Evolutionary conservation across 2,888 invertebrate genomes (phyloP), one percentile per base, ranked within the genome.

Genomic region (Pemphredon lugubris): DNA sequence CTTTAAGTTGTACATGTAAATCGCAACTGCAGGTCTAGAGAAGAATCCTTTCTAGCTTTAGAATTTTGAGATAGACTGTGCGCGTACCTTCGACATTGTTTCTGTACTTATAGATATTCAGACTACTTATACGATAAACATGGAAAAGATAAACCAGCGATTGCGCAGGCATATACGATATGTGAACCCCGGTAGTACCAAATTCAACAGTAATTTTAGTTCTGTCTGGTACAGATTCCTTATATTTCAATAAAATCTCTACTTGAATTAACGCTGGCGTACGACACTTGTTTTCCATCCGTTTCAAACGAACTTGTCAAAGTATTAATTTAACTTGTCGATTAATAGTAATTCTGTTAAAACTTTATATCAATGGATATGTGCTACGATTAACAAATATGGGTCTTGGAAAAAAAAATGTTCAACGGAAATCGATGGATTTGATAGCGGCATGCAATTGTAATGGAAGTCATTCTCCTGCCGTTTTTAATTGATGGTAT

Each of bases 141-240:
- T 75, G 78, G 79, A n/a, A 73, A 77, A 72, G 70, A 80, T 72
- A 80, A 80, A 65, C 75, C 82, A 84, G 82, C 83, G 82, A 68
- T 65, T 83, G 84, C 74, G 83, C 83, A 85, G 84, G 84, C 82
- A 86, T 87, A 86, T 84, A 84, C 85, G 84, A 87, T 87, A 88
- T 84, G 84, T 87, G 88, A 89, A 89, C 88, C 88, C 89, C 89
- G 86, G 86, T 89, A 89, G 89, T 87, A 89, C 88, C 89, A 89
- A 89, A 89, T 89, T 87, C 88, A 88, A 85, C 86, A 86, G 86
- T 89, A 89, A 89, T 88, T 89, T 89, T 89, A 89, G 89, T 89
- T 89, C 89, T 89, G 89, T 89, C 89, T 89, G 89, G 89, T 89
- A 89, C 89, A 89, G 89, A 89, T 89, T 89, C 89, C 89, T 88